A percentile compares a stretch with the other conserved stretches of the same genome.
Evolutionary conservation across 2,797 vertebrate genomes (phyloP).

Genomic region (Lepidocolaptes lacrymiger): DNA sequence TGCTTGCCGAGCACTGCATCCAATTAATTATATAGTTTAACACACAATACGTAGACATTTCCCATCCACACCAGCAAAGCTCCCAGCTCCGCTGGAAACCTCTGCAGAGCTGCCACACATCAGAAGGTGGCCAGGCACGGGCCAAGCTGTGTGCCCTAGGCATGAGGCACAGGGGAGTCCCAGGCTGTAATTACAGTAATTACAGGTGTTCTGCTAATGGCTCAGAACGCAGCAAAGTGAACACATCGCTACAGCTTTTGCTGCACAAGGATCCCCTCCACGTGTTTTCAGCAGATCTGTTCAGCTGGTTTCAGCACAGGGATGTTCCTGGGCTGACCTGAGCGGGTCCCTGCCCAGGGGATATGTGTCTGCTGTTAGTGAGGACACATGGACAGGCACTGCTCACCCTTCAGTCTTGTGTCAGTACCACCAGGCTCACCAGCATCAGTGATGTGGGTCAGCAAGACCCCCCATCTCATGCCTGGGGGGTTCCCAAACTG

Average conservation of each 20-base stretch:
- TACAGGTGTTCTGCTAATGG: not conserved
- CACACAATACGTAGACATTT: not conserved
- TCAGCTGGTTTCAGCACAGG: not conserved
- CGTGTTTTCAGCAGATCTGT: rapidly evolving
- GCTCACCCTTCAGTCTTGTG: rapidly evolving
- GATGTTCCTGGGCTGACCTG: not conserved
- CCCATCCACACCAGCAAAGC: not conserved
- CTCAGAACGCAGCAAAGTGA: rapidly evolving
- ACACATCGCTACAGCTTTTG: not conserved
- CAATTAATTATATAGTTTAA: constrained; percentile 22
- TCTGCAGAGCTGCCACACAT: rapidly evolving
- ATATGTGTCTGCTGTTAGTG: rapidly evolving
- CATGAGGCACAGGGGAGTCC: not conserved
- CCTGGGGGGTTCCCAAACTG: not conserved
- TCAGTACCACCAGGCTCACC: rapidly evolving
- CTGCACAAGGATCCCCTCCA: not conserved
- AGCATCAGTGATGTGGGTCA: not conserved
- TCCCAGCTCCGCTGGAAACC: not conserved
- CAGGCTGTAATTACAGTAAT: not conserved
- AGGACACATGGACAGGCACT: not conserved
- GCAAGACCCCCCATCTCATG: not conserved
- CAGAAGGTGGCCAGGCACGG: not conserved
- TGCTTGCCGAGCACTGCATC: constrained; percentile 2
- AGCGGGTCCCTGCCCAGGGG: rapidly evolving
- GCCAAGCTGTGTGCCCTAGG: rapidly evolving